phyloP scores from a whole-genome alignment of 2,113 vertebrate genomes.

The Gymnogyps californianus region DNA sequence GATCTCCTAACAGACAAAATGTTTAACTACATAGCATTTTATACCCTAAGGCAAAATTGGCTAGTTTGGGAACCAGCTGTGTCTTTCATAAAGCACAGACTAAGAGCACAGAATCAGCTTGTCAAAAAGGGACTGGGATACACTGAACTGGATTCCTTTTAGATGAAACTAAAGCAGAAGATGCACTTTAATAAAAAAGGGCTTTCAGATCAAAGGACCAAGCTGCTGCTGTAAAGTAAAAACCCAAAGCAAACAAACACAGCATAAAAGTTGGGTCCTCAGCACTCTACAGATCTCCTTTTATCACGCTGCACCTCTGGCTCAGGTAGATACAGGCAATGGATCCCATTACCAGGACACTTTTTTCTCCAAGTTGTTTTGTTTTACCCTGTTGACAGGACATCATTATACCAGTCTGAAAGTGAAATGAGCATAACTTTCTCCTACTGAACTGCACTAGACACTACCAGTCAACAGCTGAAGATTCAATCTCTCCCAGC shows the following conservation, averaged over 20 bases:
- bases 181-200: not conserved
- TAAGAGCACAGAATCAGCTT: not conserved
- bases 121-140: not conserved
- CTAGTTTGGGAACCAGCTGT: not conserved
- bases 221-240: not conserved
- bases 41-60: not conserved
- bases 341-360: not conserved
- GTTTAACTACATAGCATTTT: not conserved
- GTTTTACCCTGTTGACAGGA: not conserved
- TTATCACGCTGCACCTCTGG: not conserved
- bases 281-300: not conserved
- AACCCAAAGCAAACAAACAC: not conserved
- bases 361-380: not conserved
- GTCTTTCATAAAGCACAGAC: not conserved
- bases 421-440: not conserved
- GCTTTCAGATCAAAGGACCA: not conserved
- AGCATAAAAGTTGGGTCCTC: not conserved
- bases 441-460: not conserved
- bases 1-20: not conserved
- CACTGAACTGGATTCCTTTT: not conserved
- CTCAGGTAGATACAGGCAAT: not conserved
- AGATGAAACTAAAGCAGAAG: not conserved
- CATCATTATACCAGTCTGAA: not conserved
- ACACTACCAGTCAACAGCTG: not conserved
- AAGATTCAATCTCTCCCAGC: not conserved